Conservation (phyloP, 2,797 vertebrate genomes). For the Arrhamphus sclerolepis region DNA sequence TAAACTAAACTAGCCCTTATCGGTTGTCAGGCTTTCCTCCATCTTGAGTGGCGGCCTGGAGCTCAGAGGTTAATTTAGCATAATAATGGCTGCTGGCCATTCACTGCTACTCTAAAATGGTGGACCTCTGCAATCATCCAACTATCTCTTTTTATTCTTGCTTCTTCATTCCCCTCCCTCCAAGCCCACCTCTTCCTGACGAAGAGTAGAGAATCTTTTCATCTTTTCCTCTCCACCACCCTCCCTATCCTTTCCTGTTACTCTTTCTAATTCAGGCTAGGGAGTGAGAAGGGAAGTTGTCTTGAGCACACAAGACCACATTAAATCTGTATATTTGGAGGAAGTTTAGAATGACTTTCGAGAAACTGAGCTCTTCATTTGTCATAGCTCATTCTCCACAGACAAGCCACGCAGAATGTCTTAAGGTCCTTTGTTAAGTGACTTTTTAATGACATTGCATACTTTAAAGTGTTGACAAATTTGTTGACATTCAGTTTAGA, state of each 20-base stretch:
- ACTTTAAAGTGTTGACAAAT: slow-evolving; percentile 3
- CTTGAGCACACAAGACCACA: background rate
- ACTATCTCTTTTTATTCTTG: slow-evolving; percentile 50
- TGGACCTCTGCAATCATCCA: slow-evolving; percentile 62
- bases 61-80: slow-evolving; percentile 81
- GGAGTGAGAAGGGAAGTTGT: slow-evolving; percentile 5
- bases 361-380: slow-evolving; percentile 7
- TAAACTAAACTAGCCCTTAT: slow-evolving; percentile 76
- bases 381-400: background rate
- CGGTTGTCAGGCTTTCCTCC: slow-evolving; percentile 74
- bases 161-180: slow-evolving; percentile 29
- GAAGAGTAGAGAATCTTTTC: slow-evolving; percentile 46
- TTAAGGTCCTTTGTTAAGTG: background rate
- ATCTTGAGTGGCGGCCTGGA: slow-evolving; percentile 75
- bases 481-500: background rate
- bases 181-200: slow-evolving; percentile 46
- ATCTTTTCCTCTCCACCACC: slow-evolving; percentile 34
- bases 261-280: slow-evolving; percentile 17
- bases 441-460: background rate
- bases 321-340: background rate
- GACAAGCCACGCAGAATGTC: background rate
- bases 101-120: slow-evolving; percentile 76
- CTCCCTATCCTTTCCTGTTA: slow-evolving; percentile 15
- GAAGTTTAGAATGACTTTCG: background rate
- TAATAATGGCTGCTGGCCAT: slow-evolving; percentile 77